Percentiles rank a stretch among this genome's conserved stretches.
Evolutionary conservation across 53 echinoderm and acorn worm genomes (phyloP).

Genomic region (Holothuria leucospilota): DNA sequence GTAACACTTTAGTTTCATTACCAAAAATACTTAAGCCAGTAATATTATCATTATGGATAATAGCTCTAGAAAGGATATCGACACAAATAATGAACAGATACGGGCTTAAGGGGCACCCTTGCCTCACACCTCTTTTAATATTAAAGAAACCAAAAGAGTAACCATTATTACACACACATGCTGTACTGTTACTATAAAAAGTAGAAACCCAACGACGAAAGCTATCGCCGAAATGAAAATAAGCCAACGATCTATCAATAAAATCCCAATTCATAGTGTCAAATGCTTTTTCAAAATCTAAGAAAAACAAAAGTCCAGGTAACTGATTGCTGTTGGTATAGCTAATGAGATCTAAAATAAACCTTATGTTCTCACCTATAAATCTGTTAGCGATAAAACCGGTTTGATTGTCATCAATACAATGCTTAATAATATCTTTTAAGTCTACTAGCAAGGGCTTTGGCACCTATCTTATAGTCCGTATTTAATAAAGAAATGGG

Average conservation of each 20-base stretch:
- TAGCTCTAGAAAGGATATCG: conserved; percentile 15
- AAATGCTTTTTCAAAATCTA: no score
- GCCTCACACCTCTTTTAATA: no score
- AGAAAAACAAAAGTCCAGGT: conserved; percentile 43
- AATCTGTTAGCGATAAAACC: conserved; percentile 53
- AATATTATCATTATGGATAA: conserved; percentile 35
- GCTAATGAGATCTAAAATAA: conserved; percentile 46
- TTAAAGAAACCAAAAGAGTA: conserved; percentile 7
- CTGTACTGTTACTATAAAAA: conserved; percentile 34
- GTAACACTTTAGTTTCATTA: no score
- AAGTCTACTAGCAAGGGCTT: conserved; percentile 48
- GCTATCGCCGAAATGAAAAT: conserved; percentile 45
- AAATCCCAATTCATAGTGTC: neutral
- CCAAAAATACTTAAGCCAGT: neutral
- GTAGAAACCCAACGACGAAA: no score
- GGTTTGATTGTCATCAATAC: conserved; percentile 63
- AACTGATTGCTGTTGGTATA: conserved; percentile 7
- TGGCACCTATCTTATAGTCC: conserved; percentile 67
- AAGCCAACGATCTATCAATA: conserved; percentile 23
- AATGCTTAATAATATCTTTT: conserved; percentile 53
- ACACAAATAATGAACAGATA: conserved; percentile 38
- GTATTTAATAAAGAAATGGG: no score
- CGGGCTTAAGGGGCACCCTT: conserved; percentile 19
- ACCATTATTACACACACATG: conserved; percentile 53
- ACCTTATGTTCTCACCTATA: conserved; percentile 72